Percentiles rank a stretch among this genome's conserved stretches.
These are phyloP conservation scores for Pachypanchax playfairii DNA, from an alignment of 2,113 vertebrate genomes.

Conservation along the genomic window DNA sequence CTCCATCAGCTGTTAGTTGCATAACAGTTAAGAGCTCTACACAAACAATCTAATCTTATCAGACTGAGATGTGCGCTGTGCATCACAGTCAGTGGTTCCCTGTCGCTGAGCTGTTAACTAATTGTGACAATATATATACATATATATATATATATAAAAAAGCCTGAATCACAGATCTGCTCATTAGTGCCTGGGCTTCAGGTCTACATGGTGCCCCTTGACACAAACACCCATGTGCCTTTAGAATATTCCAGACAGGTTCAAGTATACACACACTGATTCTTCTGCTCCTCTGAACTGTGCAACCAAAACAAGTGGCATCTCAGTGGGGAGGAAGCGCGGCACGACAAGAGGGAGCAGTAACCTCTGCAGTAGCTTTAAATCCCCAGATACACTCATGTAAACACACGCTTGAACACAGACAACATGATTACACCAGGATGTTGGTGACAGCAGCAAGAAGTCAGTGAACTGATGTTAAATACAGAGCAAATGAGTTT, in stretches of 20 bases:
- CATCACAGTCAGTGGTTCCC: conserved; percentile 23
- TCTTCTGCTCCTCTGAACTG: conserved; percentile 8
- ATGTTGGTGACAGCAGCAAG: neutral
- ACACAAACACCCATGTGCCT: conserved; percentile 34
- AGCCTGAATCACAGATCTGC: conserved; percentile 24
- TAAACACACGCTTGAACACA: neutral
- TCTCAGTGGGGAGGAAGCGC: conserved; percentile 46
- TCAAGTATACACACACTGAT: neutral
- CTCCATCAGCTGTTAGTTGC: neutral
- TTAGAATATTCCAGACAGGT: conserved; percentile 5
- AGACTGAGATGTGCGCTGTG: conserved; percentile 11
- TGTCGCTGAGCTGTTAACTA: conserved; percentile 47
- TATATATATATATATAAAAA: conserved; percentile 23
- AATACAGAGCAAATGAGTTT: neutral
- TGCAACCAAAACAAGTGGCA: conserved; percentile 44
- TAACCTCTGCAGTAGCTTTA: conserved; percentile 14
- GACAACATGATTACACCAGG: neutral
- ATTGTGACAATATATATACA: conserved; percentile 36
- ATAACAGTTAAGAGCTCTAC: conserved; percentile 2
- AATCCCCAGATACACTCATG: neutral
- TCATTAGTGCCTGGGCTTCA: conserved; percentile 56
- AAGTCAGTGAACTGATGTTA: neutral
- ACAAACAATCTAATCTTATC: conserved; percentile 16
- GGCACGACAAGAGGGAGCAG: neutral
- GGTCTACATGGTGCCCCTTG: conserved; percentile 12